These are phyloP conservation scores for Habrosyne pyritoides DNA, from an alignment of 2,888 invertebrate species.

Conservation along the genomic window DNA sequence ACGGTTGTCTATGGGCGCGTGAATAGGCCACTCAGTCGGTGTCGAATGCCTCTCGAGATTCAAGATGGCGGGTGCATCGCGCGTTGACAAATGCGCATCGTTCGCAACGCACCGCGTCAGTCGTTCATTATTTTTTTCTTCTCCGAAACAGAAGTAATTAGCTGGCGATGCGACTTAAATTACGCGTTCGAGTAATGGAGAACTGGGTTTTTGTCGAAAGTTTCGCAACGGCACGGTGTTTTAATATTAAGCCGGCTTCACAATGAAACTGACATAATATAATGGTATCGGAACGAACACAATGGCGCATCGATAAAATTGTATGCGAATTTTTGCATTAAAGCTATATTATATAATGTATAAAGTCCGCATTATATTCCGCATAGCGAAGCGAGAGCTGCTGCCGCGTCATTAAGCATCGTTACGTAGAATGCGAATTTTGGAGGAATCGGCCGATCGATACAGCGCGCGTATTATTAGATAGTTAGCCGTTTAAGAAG, in stretches of 20 bases:
- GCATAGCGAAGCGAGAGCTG: slow-evolving; percentile 22
- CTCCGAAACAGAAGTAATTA: slow-evolving; percentile 36
- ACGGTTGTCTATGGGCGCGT: slow-evolving; percentile 58
- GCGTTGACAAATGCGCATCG: slow-evolving; percentile 66
- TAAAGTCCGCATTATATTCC: slow-evolving; percentile 23
- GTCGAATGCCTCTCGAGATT: slow-evolving; percentile 67
- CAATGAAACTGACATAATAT: slow-evolving; percentile 2
- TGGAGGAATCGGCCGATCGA: slow-evolving; percentile 11
- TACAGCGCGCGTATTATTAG: slow-evolving; percentile 49
- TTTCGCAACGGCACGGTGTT: slow-evolving; percentile 4
- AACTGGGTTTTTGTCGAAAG: not conserved
- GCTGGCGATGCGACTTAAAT: slow-evolving; percentile 33
- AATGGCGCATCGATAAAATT: slow-evolving; percentile 39
- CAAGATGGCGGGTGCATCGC: slow-evolving; percentile 65
- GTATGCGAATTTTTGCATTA: slow-evolving; percentile 31
- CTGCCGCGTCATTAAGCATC: slow-evolving; percentile 19
- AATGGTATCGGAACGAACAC: slow-evolving; percentile 22
- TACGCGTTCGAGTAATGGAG: slow-evolving; percentile 18
- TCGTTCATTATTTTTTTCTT: slow-evolving; percentile 32
- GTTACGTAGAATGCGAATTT: slow-evolving; percentile 31
- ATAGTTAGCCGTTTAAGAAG: slow-evolving; percentile 72
- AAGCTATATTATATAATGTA: not conserved
- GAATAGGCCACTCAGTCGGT: slow-evolving; percentile 72
- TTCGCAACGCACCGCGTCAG: slow-evolving; percentile 23
- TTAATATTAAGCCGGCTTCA: not conserved